Conservation (phyloP, 1,140 invertebrate species). For the Pteromalus puparum region DNA sequence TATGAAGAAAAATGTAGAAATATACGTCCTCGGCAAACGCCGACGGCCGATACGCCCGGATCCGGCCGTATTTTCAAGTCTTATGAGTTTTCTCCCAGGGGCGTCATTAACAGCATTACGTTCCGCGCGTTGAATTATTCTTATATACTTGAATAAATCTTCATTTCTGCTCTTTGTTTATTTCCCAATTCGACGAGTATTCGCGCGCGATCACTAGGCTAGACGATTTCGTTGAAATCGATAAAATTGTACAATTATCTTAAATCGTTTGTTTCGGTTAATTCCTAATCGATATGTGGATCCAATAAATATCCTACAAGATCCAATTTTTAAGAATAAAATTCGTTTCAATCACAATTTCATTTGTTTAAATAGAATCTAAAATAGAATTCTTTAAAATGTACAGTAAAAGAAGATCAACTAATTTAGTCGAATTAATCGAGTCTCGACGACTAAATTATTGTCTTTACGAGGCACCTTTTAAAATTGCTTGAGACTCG, state of each 20-base stretch:
- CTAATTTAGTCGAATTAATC: not conserved
- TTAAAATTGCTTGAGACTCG: not conserved
- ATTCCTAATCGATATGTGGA: not conserved
- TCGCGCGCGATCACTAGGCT: not conserved
- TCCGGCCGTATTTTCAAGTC: conserved; percentile 43
- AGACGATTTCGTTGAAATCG: conserved; percentile 28
- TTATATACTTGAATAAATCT: conserved; percentile 24
- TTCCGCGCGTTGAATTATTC: conserved; percentile 17
- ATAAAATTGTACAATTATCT: not conserved
- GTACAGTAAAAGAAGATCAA: not conserved
- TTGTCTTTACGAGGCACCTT: not conserved
- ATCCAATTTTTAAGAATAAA: conserved; percentile 8
- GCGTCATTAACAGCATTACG: conserved; percentile 26
- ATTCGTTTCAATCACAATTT: conserved; percentile 11
- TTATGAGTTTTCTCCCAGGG: conserved; percentile 44
- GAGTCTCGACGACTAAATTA: not conserved
- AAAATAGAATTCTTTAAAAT: conserved; percentile 24
- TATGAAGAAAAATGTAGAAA: conserved; percentile 53
- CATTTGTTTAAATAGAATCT: conserved; percentile 15
- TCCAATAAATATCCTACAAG: conserved; percentile 10
- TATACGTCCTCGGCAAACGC: conserved; percentile 29
- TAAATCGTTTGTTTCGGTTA: conserved; percentile 15
- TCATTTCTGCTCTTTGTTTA: conserved; percentile 23
- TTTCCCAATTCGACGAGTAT: conserved; percentile 27
- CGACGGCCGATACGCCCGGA: conserved; percentile 11